phyloP scores from a whole-genome alignment of 2,888 invertebrate species.

The Sisyra terminalis region DNA sequence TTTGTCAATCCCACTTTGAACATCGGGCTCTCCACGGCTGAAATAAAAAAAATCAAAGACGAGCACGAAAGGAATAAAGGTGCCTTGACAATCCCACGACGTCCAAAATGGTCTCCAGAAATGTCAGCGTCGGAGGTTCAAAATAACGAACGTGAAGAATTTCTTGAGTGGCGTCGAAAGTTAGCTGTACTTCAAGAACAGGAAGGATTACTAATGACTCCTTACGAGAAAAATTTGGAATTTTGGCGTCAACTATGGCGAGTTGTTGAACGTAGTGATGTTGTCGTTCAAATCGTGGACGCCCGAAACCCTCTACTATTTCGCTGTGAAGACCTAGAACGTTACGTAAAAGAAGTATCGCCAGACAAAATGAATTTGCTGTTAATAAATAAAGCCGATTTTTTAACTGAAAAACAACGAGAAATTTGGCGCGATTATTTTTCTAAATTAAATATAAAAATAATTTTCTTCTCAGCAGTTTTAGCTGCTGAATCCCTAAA shows the following conservation, averaged over 20 bases:
- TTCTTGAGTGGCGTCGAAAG: constrained; percentile 79
- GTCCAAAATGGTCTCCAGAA: constrained; percentile 63
- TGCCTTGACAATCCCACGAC: constrained; percentile 65
- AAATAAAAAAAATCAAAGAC: constrained; percentile 32
- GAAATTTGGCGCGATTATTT: constrained; percentile 78
- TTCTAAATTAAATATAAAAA: constrained; percentile 42
- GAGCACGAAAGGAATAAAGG: constrained; percentile 40
- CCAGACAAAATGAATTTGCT: constrained; percentile 60
- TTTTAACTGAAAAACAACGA: constrained; percentile 65
- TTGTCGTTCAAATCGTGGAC: constrained; percentile 89
- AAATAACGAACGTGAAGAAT: constrained; percentile 60
- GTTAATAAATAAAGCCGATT: constrained; percentile 91
- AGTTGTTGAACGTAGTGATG: constrained; percentile 91
- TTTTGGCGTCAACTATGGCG: constrained; percentile 99
- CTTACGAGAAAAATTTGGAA: constrained; percentile 94
- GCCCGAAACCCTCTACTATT: constrained; percentile 82
- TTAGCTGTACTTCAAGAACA: constrained; percentile 63
- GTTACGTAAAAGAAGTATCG: constrained; percentile 65
- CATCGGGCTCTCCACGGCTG: constrained; percentile 39
- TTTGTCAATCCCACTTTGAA: constrained; percentile 47
- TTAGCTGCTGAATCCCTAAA: constrained; percentile 31
- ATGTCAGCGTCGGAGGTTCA: constrained; percentile 70
- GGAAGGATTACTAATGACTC: constrained; percentile 74
- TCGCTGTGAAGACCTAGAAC: constrained; percentile 81
- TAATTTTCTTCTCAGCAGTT: constrained; percentile 86